Percentiles rank a stretch among this genome's conserved stretches.
These are phyloP conservation scores for Bombyx huttoni DNA, from an alignment of 2,888 invertebrate genomes.

Conservation along the genomic window DNA sequence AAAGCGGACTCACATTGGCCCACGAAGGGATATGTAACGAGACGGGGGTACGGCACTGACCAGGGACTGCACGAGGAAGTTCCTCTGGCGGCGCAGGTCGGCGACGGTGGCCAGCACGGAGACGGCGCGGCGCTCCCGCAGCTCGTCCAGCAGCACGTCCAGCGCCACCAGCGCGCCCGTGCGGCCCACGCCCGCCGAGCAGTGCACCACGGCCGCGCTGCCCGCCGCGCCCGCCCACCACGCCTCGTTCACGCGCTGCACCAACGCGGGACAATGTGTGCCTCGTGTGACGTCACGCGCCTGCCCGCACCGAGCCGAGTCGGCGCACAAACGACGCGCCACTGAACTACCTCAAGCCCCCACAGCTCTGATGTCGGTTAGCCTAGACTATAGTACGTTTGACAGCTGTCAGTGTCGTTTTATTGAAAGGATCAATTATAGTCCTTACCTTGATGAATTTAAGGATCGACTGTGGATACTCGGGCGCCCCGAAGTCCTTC, in stretches of 20 bases:
- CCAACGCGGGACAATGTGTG: not conserved
- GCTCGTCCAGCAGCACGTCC: slow-evolving; percentile 90
- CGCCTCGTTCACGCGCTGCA: slow-evolving; percentile 84
- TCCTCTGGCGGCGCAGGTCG: slow-evolving; percentile 90
- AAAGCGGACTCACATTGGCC: no score
- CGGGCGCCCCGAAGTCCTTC: slow-evolving; percentile 97
- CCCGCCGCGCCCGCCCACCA: slow-evolving; percentile 87
- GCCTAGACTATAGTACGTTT: no score
- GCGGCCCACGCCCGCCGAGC: slow-evolving; percentile 93
- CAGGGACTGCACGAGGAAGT: slow-evolving; percentile 91
- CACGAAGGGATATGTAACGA: no score
- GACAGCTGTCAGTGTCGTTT: no score
- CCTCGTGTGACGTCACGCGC: no score
- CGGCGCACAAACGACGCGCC: no score
- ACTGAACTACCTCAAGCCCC: no score
- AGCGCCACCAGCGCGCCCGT: slow-evolving; percentile 95
- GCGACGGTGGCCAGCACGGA: slow-evolving; percentile 94
- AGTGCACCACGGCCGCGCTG: slow-evolving; percentile 90
- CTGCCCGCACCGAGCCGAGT: no score
- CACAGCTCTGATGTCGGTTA: no score
- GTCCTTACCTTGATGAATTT: slow-evolving; percentile 81
- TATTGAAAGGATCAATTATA: not conserved
- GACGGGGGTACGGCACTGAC: slow-evolving; percentile 23
- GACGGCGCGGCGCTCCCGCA: slow-evolving; percentile 85
- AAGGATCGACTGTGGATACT: slow-evolving; percentile 92